phyloP scores from a whole-genome alignment of 2,888 invertebrate species.

The Tetragnatha montana region DNA sequence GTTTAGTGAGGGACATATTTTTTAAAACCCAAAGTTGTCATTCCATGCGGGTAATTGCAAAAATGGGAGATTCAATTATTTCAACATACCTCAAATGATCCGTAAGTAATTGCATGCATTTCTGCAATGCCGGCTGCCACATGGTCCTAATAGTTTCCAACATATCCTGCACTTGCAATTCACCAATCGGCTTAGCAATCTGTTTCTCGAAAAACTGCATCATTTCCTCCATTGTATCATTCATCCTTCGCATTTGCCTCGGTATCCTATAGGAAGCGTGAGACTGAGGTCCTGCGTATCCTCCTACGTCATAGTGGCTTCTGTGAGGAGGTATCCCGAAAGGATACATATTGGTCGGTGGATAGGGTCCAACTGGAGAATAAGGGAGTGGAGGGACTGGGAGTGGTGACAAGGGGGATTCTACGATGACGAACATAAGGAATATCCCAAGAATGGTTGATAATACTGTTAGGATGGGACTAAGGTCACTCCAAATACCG shows the following conservation, averaged over 20 bases:
- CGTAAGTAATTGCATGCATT: constrained; percentile 6
- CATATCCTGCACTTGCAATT: not conserved
- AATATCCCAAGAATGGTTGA: constrained; percentile 65
- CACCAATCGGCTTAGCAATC: not conserved
- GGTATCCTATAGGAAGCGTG: constrained; percentile 55
- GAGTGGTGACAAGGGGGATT: constrained; percentile 67
- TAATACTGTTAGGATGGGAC: constrained; percentile 53
- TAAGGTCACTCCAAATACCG: constrained; percentile 58
- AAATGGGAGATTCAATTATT: too few species aligned
- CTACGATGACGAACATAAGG: constrained; percentile 54
- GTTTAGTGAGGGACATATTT: too few species aligned
- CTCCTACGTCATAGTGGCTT: constrained; percentile 28
- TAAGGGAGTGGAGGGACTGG: constrained; percentile 67
- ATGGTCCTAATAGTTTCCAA: constrained; percentile 7
- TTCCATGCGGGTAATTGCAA: too few species aligned
- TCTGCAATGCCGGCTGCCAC: not conserved
- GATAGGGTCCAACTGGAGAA: constrained; percentile 61
- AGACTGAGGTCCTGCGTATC: constrained; percentile 23
- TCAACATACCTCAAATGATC: constrained; percentile 10
- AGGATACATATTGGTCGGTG: constrained; percentile 62
- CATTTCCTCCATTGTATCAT: constrained; percentile 20
- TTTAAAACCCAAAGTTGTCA: too few species aligned
- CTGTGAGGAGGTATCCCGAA: constrained; percentile 57
- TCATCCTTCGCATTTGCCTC: constrained; percentile 16
- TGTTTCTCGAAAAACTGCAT: constrained; percentile 18